A percentile compares a stretch with the other conserved stretches of the same genome.
These are phyloP conservation scores for Ruditapes philippinarum DNA, from an alignment of 1,140 invertebrate genomes.

Conservation along the genomic window DNA sequence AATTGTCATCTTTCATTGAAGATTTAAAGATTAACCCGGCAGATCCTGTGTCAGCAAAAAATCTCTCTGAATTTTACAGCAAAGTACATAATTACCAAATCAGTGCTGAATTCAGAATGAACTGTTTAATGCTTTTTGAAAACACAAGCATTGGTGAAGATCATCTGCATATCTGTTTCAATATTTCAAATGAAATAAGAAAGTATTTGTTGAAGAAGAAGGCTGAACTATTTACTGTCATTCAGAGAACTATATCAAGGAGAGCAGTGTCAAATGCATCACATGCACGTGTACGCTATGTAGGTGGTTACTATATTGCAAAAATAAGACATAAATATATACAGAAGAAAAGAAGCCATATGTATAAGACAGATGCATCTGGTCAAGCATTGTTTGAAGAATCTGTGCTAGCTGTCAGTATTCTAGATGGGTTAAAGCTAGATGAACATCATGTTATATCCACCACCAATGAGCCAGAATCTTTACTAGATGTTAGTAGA, in stretches of 20 bases:
- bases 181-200: not conserved
- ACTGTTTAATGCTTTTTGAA: not conserved
- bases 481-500: not conserved
- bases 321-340: not conserved
- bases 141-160: not conserved
- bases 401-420: not conserved
- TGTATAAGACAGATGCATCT: not conserved
- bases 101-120: constrained; percentile 12
- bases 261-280: not conserved
- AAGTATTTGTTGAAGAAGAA: constrained; percentile 11
- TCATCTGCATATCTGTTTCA: constrained; percentile 11
- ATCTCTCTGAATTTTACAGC: not conserved
- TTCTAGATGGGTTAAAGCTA: not conserved
- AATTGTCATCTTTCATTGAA: not conserved
- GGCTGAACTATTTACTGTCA: not conserved
- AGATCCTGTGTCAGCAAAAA: not conserved
- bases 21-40: not conserved
- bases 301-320: constrained; percentile 22
- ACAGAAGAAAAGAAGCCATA: not conserved
- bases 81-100: not conserved
- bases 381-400: not conserved
- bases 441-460: not conserved
- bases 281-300: constrained; percentile 17
- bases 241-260: not conserved
- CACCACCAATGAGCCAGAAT: not conserved